Evolutionary conservation across 1,140 invertebrate species (phyloP).

Genomic region (Cepaea nemoralis): DNA sequence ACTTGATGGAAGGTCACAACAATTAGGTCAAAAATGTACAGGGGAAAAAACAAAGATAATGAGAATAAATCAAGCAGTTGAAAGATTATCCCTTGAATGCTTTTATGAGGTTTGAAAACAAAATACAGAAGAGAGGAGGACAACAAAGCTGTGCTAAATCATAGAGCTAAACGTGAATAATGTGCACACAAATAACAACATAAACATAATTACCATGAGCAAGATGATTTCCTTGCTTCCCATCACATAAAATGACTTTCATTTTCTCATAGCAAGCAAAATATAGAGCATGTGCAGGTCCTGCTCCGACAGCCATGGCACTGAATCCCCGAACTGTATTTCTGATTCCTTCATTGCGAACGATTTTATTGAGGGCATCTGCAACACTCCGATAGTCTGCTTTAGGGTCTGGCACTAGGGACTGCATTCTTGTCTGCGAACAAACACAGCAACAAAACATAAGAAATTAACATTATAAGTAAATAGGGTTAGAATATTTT

Average conservation of each 20-base stretch:
- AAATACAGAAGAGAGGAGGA: too few relatives aligned
- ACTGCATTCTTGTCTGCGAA: slow-evolving; percentile 96
- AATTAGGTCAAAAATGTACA: too few relatives aligned
- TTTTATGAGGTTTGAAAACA: too few relatives aligned
- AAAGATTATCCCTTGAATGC: too few relatives aligned
- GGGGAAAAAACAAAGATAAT: too few relatives aligned
- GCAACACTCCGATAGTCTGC: slow-evolving; percentile 80
- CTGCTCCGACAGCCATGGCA: slow-evolving; percentile 92
- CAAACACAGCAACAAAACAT: slow-evolving; percentile 22
- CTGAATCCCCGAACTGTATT: slow-evolving; percentile 92
- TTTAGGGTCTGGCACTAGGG: slow-evolving; percentile 82
- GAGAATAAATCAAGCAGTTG: too few relatives aligned
- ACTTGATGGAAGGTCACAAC: too few relatives aligned
- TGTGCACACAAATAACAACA: background rate
- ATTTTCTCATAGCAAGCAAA: slow-evolving; percentile 97
- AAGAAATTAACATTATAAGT: too few relatives aligned
- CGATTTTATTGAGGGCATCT: slow-evolving; percentile 88
- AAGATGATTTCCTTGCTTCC: slow-evolving; percentile 68
- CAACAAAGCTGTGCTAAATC: too few relatives aligned
- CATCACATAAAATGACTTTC: slow-evolving; percentile 81
- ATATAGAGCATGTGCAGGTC: slow-evolving; percentile 98
- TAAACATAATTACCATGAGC: slow-evolving; percentile 60
- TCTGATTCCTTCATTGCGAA: slow-evolving; percentile 89
- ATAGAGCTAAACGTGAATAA: too few relatives aligned
- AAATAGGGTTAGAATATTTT: too few relatives aligned